Percentiles rank a stretch among this genome's conserved stretches.
Evolutionary conservation across 2,888 invertebrate species (phyloP).

Genomic region (Caenorhabditis zanzibari): DNA sequence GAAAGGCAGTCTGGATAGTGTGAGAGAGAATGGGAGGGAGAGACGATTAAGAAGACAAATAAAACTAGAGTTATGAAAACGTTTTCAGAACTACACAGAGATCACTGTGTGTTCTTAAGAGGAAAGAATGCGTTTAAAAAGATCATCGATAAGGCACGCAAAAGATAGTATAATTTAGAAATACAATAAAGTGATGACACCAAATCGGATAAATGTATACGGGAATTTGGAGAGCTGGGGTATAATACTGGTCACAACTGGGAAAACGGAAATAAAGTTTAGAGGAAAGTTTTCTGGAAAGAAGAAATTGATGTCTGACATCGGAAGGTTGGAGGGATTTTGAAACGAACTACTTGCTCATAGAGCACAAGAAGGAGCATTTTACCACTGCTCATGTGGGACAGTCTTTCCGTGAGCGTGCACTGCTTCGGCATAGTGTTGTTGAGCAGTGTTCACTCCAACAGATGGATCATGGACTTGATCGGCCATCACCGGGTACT

Average conservation of each 20-base stretch:
- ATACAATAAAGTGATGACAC: constrained; percentile 45
- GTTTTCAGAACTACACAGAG: constrained; percentile 56
- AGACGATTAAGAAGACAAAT: not conserved
- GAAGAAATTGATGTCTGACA: constrained; percentile 58
- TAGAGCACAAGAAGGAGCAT: constrained; percentile 4
- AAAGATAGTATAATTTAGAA: constrained; percentile 35
- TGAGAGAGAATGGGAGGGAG: not conserved
- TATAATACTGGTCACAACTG: constrained; percentile 63
- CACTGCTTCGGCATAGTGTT: constrained; percentile 31
- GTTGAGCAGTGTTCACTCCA: constrained; percentile 31
- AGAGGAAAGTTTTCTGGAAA: constrained; percentile 1
- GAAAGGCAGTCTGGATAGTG: constrained; percentile 42
- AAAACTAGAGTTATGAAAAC: not conserved
- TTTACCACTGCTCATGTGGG: constrained; percentile 75
- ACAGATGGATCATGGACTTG: constrained; percentile 54
- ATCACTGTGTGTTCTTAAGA: constrained; percentile 65
- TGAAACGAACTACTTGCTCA: not conserved
- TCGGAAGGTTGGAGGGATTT: constrained; percentile 11
- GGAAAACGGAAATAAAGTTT: constrained; percentile 22
- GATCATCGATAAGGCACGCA: constrained; percentile 60
- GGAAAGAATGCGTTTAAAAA: constrained; percentile 21
- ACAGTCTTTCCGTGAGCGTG: constrained; percentile 69
- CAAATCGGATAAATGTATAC: constrained; percentile 17
- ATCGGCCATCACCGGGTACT: constrained; percentile 62
- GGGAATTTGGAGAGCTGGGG: not conserved